phyloP scores from a whole-genome alignment of 2,888 invertebrate species.

The Zhuqinia jingwanae region DNA sequence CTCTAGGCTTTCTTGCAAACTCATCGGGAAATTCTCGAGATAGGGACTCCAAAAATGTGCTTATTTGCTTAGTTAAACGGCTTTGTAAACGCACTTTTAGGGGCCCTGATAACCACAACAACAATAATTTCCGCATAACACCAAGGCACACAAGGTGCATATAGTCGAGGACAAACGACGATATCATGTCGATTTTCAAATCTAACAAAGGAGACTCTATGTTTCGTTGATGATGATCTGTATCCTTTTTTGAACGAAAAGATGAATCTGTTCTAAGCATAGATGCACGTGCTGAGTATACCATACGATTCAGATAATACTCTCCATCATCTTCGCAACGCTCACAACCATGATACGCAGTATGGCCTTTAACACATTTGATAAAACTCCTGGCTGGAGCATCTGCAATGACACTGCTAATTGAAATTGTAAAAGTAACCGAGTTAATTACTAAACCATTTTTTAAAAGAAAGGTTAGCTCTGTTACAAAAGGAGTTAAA shows the following conservation, averaged over 20 bases:
- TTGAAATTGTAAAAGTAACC: not conserved
- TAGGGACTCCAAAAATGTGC: not conserved
- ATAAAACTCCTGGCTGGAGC: conserved; percentile 60
- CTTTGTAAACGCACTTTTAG: not conserved
- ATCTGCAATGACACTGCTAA: conserved; percentile 52
- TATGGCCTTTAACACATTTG: conserved; percentile 44
- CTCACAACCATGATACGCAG: conserved; percentile 32
- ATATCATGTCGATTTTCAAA: conserved; percentile 22
- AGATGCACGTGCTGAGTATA: not conserved
- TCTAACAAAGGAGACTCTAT: not conserved
- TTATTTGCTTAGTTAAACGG: not conserved
- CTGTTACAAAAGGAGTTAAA: conserved; percentile 6
- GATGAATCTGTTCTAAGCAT: conserved; percentile 11
- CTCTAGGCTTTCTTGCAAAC: conserved; percentile 34
- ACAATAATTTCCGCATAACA: conserved; percentile 1
- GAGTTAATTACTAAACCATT: not conserved
- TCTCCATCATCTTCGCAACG: conserved; percentile 38
- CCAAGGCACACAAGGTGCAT: conserved; percentile 53
- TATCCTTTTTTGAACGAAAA: not conserved
- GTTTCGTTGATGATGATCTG: conserved; percentile 27
- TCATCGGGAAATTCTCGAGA: conserved; percentile 22
- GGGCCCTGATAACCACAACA: not conserved
- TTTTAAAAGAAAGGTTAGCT: not conserved
- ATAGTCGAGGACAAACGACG: conserved; percentile 11
- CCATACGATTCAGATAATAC: not conserved